Evolutionary conservation across 2,797 vertebrate genomes (phyloP).

Genomic region (Sebastes steindachneri): DNA sequence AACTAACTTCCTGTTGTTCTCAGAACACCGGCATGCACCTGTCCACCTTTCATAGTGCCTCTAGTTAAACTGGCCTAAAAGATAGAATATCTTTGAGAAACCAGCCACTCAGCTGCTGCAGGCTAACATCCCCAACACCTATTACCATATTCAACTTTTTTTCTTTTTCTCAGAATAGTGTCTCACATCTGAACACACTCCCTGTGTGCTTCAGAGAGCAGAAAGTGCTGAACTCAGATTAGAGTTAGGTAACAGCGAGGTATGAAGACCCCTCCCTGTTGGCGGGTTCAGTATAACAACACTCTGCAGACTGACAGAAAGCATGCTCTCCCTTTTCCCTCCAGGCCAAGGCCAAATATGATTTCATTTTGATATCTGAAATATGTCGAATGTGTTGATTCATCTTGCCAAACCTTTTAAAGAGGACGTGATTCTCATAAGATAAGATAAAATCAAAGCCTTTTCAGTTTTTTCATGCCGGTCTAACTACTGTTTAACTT

Average conservation of each 20-base stretch:
- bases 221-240: conserved; percentile 25
- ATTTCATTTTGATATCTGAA: conserved; percentile 25
- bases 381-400: neutral
- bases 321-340: conserved; percentile 18
- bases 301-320: conserved; percentile 17
- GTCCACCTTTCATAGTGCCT: neutral
- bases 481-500: conserved; percentile 61
- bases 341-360: neutral
- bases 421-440: neutral
- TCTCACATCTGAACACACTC: conserved; percentile 14
- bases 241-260: conserved; percentile 34
- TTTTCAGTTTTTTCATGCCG: neutral
- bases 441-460: conserved; percentile 26
- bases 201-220: neutral
- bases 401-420: conserved; percentile 1
- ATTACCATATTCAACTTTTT: neutral
- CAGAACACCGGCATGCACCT: neutral
- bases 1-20: conserved; percentile 4
- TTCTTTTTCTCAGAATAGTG: neutral
- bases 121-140: neutral
- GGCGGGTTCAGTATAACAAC: conserved; percentile 14
- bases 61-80: neutral
- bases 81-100: neutral
- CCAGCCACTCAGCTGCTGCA: neutral
- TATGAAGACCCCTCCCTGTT: conserved; percentile 45